A percentile compares a stretch with the other conserved stretches of the same genome.
phyloP scores from a whole-genome alignment of 2,888 invertebrate species.

The Abrostola triplasia region DNA sequence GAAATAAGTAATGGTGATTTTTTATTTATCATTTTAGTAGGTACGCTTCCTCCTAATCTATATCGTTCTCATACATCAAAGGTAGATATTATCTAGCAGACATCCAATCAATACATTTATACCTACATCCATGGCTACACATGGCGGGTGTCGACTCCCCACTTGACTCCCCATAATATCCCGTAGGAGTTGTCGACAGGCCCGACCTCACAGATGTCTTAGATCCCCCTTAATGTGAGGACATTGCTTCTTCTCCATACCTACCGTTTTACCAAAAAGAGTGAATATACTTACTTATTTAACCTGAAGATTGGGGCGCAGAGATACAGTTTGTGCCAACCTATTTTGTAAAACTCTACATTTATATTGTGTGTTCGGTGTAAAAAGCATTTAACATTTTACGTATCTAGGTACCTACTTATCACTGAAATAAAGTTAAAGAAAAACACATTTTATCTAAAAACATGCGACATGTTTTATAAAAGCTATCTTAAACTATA shows the following conservation, averaged over 20 bases:
- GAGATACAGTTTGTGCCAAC: slow-evolving; percentile 44
- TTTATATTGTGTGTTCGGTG: slow-evolving; percentile 41
- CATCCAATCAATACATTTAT: slow-evolving; percentile 38
- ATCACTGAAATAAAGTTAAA: slow-evolving; percentile 20
- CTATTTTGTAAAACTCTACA: slow-evolving; percentile 38
- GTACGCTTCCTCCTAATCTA: background rate
- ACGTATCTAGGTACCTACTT: too few relatives aligned
- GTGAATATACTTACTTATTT: slow-evolving; percentile 49
- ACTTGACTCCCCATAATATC: slow-evolving; percentile 59
- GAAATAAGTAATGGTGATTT: slow-evolving; percentile 25
- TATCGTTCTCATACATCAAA: too few relatives aligned
- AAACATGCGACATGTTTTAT: slow-evolving; percentile 22
- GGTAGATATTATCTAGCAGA: slow-evolving; percentile 2
- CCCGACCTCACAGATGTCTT: slow-evolving; percentile 59
- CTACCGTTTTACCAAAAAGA: slow-evolving; percentile 46
- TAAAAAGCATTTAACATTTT: slow-evolving; percentile 19
- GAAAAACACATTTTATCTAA: slow-evolving; percentile 17
- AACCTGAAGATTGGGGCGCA: slow-evolving; percentile 38
- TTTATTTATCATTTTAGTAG: slow-evolving; percentile 12
- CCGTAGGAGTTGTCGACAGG: slow-evolving; percentile 56
- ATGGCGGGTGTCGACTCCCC: slow-evolving; percentile 52
- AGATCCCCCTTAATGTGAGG: slow-evolving; percentile 60
- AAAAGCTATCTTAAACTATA: slow-evolving; percentile 26
- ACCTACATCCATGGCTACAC: slow-evolving; percentile 36
- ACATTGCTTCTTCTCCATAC: slow-evolving; percentile 49